Evolutionary conservation across 2,888 invertebrate genomes (phyloP), one percentile per base, ranked within the genome.

Genomic region (Thumatha senex): DNA sequence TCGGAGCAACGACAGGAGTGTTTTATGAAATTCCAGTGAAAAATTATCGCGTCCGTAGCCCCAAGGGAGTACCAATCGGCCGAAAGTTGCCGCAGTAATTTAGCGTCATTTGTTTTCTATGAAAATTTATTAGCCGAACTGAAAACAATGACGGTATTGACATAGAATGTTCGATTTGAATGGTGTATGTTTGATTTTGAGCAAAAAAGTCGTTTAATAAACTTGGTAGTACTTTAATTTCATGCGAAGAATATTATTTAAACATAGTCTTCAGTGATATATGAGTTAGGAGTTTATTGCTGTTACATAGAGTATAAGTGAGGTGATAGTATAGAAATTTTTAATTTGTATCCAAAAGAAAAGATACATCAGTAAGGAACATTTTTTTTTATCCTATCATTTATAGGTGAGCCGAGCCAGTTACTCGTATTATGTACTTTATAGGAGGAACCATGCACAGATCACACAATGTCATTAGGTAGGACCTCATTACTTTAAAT

Each of bases 11-110:
- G 78, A 77, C 74, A 75, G 72, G 74, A 80, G 82, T 86, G 80
- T 84, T 88, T 83, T 79, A 81, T 79, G 78, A 85, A 85, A 82
- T 82, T 84, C 75, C 75, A 70, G 77, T 86, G 82, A 88, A 85
- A 86, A 84, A 85, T 85, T 74, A 78, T 77, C 73, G 70, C 67
- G 58, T 44, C 41, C 44, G 45, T 58, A 61, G 62, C 65, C 69
- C 35, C 74, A 69, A 73, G 69, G 63, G 75, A 67, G 70, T 74
- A 67, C 70, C 74, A 60, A 71, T 73, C 72, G 75, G 63, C 56
- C 65, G 61, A 74, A 44, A 84, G 76, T 80, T 79, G 69, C 68
- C 73, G 67, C 71, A 64, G 78, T 80, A 79, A 81, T 82, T 82
- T 79, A 71, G 66, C 72, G 74, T 84, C 81, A 85, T 86, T 86